Base-by-base conservation (phyloP, 2,797 vertebrate species). In the Cirrhinus molitorella region DNA sequence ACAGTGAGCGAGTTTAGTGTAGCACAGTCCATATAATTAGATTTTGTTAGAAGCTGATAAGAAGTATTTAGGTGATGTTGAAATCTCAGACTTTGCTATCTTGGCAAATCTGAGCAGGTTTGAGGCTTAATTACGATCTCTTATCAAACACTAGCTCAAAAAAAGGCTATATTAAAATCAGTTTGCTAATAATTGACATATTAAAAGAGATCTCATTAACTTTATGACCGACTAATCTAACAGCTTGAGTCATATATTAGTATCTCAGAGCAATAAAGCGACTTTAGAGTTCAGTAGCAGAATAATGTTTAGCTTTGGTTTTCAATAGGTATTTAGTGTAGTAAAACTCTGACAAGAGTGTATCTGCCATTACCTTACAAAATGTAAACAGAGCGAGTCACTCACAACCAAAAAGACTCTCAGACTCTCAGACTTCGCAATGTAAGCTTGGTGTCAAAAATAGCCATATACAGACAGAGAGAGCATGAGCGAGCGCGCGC, bases 401-500 rank as follows among this genome's bases (percentile, higher is more conserved):
- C 34, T 59, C 53, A 59, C n/a, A 61, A 25, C 37, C 28, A 88
- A 89, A 71, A 63, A 88, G 75, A 77, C 37, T 45, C 57, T 47
- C 74, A 45, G 31, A 57, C 49, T 28, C 65, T 80, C 49, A 89
- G 79, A 49, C 40, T 23, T 86, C 82, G 80, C 83, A 89, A 90
- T 89, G 90, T 78, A 87, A 88, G 72, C 53, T 76, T 28, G 47
- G 43, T 61, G 65, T 21, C 37, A 76, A 45, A 59, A 79, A 70
- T 61, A 79, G 67, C 61, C 57, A 79, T 63, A 84, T 63, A 85
- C 37, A 67, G 43, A 78, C 19, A 61, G 21, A 73, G 70, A 25
- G 40, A 45, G 37, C 47, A 55, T 25, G 1, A 61, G 21, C 71
- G 70, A 25, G 40, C 45, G 37, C 47, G 55, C 37, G 1, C 61